phyloP scores from a whole-genome alignment of 2,113 vertebrate genomes.

The Meles meles region DNA sequence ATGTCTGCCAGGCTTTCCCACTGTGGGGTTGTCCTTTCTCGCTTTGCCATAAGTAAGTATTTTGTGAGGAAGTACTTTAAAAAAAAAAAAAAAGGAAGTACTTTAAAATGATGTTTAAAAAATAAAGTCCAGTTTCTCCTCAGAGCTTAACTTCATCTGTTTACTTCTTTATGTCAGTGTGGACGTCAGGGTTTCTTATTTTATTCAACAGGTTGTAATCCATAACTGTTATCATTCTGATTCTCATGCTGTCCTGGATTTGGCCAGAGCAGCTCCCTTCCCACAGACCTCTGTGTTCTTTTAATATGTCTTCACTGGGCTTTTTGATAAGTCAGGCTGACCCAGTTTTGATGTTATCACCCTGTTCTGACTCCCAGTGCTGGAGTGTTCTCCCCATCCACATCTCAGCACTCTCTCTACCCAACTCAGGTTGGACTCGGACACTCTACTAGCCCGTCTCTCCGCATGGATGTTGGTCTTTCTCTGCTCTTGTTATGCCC shows the following conservation, averaged over 20 bases:
- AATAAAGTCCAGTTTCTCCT: not conserved
- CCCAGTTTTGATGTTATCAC: not conserved
- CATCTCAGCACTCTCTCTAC: too few relatives aligned
- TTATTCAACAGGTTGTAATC: not conserved
- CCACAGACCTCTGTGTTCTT: not conserved
- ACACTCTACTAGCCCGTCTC: not conserved
- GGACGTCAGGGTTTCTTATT: not conserved
- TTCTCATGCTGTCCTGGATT: not conserved
- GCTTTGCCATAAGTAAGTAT: not conserved
- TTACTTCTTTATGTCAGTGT: not conserved
- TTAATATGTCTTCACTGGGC: not conserved
- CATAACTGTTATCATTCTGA: not conserved
- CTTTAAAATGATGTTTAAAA: not conserved
- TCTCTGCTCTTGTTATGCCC: not conserved
- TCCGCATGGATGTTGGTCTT: not conserved
- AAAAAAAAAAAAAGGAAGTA: not conserved
- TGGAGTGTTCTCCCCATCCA: not conserved
- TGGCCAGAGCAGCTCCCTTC: not conserved
- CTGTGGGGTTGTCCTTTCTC: not conserved
- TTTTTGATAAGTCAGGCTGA: not conserved
- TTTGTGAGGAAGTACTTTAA: not conserved
- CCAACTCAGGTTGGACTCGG: not conserved
- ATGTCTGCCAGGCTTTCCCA: not conserved
- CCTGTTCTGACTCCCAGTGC: not conserved
- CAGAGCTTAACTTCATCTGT: not conserved